Percentiles rank a stretch among this genome's conserved stretches.
Conservation (phyloP, 1,140 invertebrate species). For the Trichogramma pretiosum region DNA sequence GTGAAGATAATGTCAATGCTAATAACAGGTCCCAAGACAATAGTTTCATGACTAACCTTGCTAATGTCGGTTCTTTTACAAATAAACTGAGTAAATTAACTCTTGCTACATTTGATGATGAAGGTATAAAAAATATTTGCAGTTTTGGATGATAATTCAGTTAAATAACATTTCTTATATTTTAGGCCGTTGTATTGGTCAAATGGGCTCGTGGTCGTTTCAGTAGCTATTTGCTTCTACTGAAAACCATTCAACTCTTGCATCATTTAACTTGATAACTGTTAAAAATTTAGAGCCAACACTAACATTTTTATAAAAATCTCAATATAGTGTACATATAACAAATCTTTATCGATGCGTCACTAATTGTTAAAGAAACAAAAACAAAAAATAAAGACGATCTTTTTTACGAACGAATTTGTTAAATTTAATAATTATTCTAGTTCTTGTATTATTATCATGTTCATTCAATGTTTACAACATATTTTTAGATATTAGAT, state of each 20-base stretch:
- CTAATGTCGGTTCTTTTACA: constrained; percentile 50
- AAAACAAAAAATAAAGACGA: constrained; percentile 11
- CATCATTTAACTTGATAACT: constrained; percentile 5
- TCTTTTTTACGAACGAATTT: constrained; percentile 17
- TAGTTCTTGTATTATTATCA: too few relatives aligned
- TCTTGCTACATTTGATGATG: constrained; percentile 79
- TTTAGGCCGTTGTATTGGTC: constrained; percentile 59
- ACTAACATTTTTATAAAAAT: constrained; percentile 19
- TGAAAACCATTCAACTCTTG: constrained; percentile 1
- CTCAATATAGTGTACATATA: constrained; percentile 15
- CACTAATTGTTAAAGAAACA: constrained; percentile 13
- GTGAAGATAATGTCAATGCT: constrained; percentile 25
- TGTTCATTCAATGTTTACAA: too few relatives aligned
- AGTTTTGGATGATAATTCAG: too few relatives aligned
- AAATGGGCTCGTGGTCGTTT: constrained; percentile 68
- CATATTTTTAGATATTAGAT: too few relatives aligned
- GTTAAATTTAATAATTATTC: too few relatives aligned
- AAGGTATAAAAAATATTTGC: constrained; percentile 46
- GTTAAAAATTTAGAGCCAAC: constrained; percentile 14
- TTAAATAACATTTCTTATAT: constrained; percentile 4
- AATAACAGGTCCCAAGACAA: constrained; percentile 40
- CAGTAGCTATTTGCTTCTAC: constrained; percentile 25
- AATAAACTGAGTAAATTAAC: constrained; percentile 81
- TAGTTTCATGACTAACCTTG: constrained; percentile 43
- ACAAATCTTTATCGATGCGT: constrained; percentile 16